Conservation (phyloP, 2,888 invertebrate species). For the Drosophila melanosoma region DNA sequence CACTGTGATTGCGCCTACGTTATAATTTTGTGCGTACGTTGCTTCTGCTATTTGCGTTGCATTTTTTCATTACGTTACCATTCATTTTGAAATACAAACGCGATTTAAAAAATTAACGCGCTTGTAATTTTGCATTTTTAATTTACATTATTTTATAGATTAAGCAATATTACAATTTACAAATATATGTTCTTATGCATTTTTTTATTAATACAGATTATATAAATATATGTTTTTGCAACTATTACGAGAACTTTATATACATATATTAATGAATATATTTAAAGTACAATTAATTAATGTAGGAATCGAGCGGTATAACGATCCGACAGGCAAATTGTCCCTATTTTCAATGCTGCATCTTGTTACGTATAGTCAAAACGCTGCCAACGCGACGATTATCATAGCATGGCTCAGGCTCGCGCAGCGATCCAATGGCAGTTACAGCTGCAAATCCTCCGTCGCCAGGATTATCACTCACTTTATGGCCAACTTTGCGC, state of each 20-base stretch:
- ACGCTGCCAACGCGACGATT: conserved; percentile 85
- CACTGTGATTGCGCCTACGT: background rate
- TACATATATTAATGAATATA: conserved; percentile 13
- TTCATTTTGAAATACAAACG: background rate
- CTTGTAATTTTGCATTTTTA: conserved; percentile 29
- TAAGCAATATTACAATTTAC: conserved; percentile 26
- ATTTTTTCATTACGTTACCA: background rate
- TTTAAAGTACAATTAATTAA: conserved; percentile 61
- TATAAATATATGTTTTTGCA: conserved; percentile 26
- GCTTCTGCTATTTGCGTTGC: background rate
- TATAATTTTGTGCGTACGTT: conserved; percentile 8
- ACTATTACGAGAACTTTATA: conserved; percentile 7
- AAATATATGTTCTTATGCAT: conserved; percentile 25
- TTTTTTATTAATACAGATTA: background rate
- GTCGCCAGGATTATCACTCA: conserved; percentile 63
- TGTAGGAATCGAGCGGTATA: conserved; percentile 32
- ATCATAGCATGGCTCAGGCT: conserved; percentile 84
- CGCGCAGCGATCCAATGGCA: conserved; percentile 85
- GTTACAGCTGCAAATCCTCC: conserved; percentile 88
- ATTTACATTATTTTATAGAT: conserved; percentile 37
- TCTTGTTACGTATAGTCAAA: conserved; percentile 77
- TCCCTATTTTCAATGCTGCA: conserved; percentile 70
- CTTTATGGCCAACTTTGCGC: conserved; percentile 82
- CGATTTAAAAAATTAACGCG: conserved; percentile 12
- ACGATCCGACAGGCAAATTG: background rate